phyloP scores from a whole-genome alignment of 1,140 invertebrate species.

The Triops cancriformis region DNA sequence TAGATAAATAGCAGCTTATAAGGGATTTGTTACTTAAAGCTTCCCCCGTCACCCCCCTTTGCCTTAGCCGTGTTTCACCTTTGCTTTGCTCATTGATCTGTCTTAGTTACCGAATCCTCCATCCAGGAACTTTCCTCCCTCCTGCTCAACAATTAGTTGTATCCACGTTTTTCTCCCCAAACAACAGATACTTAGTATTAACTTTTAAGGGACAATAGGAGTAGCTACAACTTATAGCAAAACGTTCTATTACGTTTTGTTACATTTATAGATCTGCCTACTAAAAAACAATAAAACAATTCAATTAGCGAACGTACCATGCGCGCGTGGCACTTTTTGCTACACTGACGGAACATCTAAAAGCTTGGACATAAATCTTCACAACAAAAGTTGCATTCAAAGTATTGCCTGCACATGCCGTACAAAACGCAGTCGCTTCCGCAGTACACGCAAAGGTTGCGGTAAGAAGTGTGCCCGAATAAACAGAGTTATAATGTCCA shows the following conservation, averaged over 20 bases:
- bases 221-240: background rate
- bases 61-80: background rate
- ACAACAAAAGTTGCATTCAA: too few species aligned
- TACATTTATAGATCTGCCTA: too few species aligned
- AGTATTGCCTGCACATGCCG: too few species aligned
- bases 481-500: too few species aligned
- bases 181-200: background rate
- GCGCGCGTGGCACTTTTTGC: too few species aligned
- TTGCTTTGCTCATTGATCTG: background rate
- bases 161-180: background rate
- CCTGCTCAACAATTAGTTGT: background rate
- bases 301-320: too few species aligned
- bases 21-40: background rate
- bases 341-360: too few species aligned
- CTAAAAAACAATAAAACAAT: too few species aligned
- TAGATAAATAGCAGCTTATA: conserved; percentile 1
- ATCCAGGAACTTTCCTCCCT: background rate
- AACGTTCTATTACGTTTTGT: background rate
- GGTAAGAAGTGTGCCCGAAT: too few species aligned
- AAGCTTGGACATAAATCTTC: too few species aligned
- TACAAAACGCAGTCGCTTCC: too few species aligned
- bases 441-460: too few species aligned
- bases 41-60: background rate
- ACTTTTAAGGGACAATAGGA: background rate
- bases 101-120: background rate